These are phyloP conservation scores for Aspidiotus destructor DNA, from an alignment of 2,888 invertebrate genomes.

Conservation along the genomic window DNA sequence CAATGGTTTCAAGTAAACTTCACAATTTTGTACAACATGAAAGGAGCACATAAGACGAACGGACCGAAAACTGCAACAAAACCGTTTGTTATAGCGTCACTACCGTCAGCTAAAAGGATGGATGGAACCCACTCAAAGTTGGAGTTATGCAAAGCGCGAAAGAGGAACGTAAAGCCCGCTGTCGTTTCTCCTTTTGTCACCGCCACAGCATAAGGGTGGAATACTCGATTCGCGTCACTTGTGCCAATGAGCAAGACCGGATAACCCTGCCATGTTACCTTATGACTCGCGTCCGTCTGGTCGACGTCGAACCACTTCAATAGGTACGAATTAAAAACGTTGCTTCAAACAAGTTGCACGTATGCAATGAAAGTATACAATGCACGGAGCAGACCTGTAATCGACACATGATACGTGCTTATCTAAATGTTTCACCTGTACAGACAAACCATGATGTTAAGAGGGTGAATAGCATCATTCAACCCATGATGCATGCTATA, in stretches of 20 bases:
- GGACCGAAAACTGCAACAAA: conserved; percentile 30
- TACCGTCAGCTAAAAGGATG: conserved; percentile 22
- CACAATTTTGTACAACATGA: conserved; percentile 30
- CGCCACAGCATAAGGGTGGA: neutral
- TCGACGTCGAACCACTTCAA: neutral
- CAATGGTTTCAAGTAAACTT: conserved; percentile 23
- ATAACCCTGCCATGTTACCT: neutral
- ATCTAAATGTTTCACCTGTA: too few species aligned
- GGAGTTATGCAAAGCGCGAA: conserved; percentile 5
- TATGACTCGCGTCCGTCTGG: neutral
- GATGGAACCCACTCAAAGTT: conserved; percentile 18
- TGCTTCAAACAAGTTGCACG: too few species aligned
- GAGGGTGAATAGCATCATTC: neutral
- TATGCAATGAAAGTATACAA: too few species aligned
- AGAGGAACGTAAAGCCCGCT: neutral
- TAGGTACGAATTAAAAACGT: too few species aligned
- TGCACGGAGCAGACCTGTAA: too few species aligned
- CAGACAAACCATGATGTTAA: too few species aligned
- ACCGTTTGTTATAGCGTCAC: conserved; percentile 32
- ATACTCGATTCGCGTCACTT: neutral
- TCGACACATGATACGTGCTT: too few species aligned
- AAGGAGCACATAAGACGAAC: conserved; percentile 32
- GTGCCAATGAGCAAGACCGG: neutral
- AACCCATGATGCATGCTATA: too few species aligned
- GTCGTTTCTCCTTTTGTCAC: neutral